Percentiles rank a stretch among this genome's conserved stretches.
These are phyloP conservation scores for Ophioderma brevispina DNA, from an alignment of 35 echinoderm and acorn worm species.

Conservation along the genomic window DNA sequence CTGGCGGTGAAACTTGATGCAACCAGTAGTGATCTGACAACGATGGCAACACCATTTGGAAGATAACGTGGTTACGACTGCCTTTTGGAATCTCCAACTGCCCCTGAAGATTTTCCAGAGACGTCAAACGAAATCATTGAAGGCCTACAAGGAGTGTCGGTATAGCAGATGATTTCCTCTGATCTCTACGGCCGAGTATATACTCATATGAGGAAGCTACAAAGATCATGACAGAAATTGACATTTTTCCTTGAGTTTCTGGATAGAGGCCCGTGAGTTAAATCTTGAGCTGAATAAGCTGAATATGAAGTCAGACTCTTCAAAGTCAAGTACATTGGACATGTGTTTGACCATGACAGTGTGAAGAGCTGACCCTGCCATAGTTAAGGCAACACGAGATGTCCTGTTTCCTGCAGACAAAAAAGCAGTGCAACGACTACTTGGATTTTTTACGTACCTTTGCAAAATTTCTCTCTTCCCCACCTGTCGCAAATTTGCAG, in stretches of 20 bases:
- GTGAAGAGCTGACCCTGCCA: background rate
- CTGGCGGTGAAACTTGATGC: background rate
- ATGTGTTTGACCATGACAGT: background rate
- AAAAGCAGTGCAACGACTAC: slow-evolving; percentile 32
- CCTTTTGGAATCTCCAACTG: slow-evolving; percentile 40
- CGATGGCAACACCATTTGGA: slow-evolving; percentile 54
- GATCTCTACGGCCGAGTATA: slow-evolving; percentile 42
- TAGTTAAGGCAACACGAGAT: slow-evolving; percentile 14
- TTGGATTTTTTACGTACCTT: slow-evolving; percentile 48
- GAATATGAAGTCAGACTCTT: background rate
- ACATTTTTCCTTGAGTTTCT: slow-evolving; percentile 21
- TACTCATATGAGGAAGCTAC: slow-evolving; percentile 29
- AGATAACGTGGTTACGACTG: slow-evolving; percentile 29
- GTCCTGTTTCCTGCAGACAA: slow-evolving; percentile 19
- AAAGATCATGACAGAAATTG: slow-evolving; percentile 49
- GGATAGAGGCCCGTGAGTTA: slow-evolving; percentile 20
- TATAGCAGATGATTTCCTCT: slow-evolving; percentile 43
- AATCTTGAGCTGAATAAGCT: slow-evolving; percentile 43
- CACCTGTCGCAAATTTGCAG: slow-evolving; percentile 48
- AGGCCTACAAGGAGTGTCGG: slow-evolving; percentile 39
- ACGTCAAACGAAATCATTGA: slow-evolving; percentile 56
- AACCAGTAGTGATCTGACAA: slow-evolving; percentile 46
- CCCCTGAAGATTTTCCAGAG: slow-evolving; percentile 68
- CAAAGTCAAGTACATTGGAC: slow-evolving; percentile 26
- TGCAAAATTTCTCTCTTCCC: slow-evolving; percentile 58